Conservation (phyloP, 2,888 invertebrate genomes). For the Rotaria macrura region DNA sequence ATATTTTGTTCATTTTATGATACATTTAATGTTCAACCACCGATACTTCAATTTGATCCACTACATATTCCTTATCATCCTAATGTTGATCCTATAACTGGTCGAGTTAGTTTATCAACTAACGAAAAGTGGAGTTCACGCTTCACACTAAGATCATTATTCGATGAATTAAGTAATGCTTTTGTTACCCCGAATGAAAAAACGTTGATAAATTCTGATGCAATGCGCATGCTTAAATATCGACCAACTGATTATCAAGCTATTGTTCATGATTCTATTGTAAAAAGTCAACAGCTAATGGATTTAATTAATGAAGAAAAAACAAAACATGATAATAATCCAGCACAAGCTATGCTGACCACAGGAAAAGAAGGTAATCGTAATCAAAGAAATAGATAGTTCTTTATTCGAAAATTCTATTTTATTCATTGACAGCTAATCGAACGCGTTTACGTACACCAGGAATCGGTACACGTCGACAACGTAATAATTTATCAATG, state of each 20-base stretch:
- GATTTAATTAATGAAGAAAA: background rate
- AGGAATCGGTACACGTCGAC: background rate
- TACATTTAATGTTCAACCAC: constrained; percentile 21
- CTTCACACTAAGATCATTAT: background rate
- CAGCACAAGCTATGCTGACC: background rate
- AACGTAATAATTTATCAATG: background rate
- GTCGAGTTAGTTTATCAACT: background rate
- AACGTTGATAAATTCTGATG: background rate
- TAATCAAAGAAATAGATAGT: too few species aligned
- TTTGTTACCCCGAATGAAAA: background rate
- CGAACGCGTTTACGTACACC: background rate
- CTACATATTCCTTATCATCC: constrained; percentile 6
- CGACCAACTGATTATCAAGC: background rate
- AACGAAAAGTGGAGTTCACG: background rate
- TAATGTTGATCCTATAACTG: constrained; percentile 16
- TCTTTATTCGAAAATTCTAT: background rate
- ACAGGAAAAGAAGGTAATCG: background rate
- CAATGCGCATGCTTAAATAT: background rate
- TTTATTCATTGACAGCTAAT: background rate
- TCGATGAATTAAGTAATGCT: background rate
- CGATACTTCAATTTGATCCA: background rate
- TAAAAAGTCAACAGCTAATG: background rate
- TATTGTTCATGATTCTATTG: background rate
- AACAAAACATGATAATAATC: background rate
- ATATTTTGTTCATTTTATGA: background rate